Evolutionary conservation across 2,797 vertebrate genomes (phyloP).

Genomic region (Hipposideros larvatus): DNA sequence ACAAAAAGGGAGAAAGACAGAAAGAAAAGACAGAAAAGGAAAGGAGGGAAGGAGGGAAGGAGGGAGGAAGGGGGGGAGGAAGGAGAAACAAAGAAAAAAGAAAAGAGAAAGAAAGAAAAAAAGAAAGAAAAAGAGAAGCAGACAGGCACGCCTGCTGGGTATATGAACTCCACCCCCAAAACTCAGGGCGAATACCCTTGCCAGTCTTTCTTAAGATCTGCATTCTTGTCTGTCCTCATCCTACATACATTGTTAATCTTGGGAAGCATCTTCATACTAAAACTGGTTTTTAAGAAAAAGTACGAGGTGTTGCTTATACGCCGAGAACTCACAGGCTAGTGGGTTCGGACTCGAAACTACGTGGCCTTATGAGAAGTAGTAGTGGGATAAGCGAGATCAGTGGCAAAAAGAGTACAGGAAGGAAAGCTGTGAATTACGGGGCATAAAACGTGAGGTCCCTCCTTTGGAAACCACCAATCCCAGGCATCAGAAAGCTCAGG

Average conservation of each 20-base stretch:
- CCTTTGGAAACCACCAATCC: not conserved
- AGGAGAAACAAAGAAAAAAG: not conserved
- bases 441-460: slow-evolving; percentile 26
- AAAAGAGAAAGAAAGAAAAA: not conserved
- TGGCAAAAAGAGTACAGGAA: not conserved
- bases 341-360: slow-evolving; percentile 30
- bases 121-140: not conserved
- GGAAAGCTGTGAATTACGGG: not conserved
- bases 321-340: not conserved
- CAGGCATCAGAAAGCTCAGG: not conserved
- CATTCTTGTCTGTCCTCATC: slow-evolving; percentile 53
- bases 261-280: slow-evolving; percentile 50
- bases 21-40: no score
- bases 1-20: not conserved
- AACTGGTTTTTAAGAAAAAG: slow-evolving; percentile 35
- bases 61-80: no score
- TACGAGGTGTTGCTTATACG: not conserved
- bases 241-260: slow-evolving; percentile 59
- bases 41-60: no score
- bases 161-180: slow-evolving; percentile 53
- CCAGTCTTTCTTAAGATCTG: slow-evolving; percentile 58
- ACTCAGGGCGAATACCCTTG: not conserved
- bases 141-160: slow-evolving; percentile 21
- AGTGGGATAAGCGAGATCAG: not conserved
- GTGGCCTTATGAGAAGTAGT: slow-evolving; percentile 11